These are phyloP conservation scores for Cacatua alba DNA, from an alignment of 2,113 vertebrate genomes.

Conservation along the genomic window DNA sequence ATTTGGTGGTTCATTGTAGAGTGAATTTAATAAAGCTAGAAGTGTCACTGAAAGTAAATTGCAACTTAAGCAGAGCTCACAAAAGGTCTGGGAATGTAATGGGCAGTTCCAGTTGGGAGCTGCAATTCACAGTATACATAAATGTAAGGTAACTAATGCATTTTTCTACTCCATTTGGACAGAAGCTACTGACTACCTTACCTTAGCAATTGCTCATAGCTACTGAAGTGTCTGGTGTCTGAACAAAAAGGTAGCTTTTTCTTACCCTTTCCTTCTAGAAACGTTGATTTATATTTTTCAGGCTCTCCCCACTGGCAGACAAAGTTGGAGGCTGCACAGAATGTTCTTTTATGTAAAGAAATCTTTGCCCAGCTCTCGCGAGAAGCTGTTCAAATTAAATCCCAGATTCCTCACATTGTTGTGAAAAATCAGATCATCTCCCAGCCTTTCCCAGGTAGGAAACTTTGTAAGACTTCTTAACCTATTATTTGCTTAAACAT, in stretches of 20 bases:
- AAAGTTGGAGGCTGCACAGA: conserved; percentile 94
- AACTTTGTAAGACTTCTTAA: background rate
- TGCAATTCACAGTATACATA: background rate
- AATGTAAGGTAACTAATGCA: background rate
- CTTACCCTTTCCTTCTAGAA: background rate
- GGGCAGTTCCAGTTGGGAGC: background rate
- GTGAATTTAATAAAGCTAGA: background rate
- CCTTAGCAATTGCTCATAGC: accelerated
- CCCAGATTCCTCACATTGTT: conserved; percentile 97
- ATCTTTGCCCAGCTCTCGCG: conserved; percentile 97
- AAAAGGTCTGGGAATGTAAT: background rate
- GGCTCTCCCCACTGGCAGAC: conserved; percentile 92
- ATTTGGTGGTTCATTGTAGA: background rate
- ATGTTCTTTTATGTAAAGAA: conserved; percentile 96
- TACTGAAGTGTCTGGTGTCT: background rate
- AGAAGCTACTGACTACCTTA: background rate
- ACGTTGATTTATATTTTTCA: conserved; percentile 4
- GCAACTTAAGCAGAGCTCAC: background rate
- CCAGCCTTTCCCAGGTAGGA: conserved; percentile 94
- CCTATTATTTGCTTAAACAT: background rate
- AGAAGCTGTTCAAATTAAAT: conserved; percentile 98
- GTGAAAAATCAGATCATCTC: conserved; percentile 99
- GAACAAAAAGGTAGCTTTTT: background rate
- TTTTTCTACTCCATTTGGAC: background rate
- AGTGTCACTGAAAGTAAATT: background rate